Evolutionary conservation across 2,888 invertebrate species (phyloP), one percentile per base, ranked within the genome.

Genomic region (Acleris holmiana): DNA sequence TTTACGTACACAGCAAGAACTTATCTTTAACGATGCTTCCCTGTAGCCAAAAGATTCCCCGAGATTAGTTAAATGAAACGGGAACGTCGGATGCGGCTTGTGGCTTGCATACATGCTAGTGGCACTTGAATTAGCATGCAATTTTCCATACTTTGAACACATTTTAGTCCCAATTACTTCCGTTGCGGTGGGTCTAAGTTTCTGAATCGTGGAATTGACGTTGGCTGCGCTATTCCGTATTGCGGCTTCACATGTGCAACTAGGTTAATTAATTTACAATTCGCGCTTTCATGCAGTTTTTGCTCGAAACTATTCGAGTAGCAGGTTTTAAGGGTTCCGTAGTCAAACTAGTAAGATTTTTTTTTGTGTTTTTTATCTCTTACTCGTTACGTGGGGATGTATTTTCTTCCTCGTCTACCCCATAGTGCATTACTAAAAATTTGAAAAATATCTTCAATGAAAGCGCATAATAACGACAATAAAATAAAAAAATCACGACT

Each of bases 51-150:
- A 68, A 71, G 72, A 84, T 82, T 69, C 71, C 72, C 72, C 72
- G 69, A 85, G 85, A 85, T 86, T 80, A 84, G 80, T 75, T 71
- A 74, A 82, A 83, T 82, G 78, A 78, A 83, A 83, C 69, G 72
- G 69, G 68, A 68, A 70, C 76, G 70, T 76, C 75, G 76, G 76
- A 77, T 76, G 72, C 69, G 69, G 69, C 65, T 69, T 71, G 73
- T 71, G 73, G 69, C 72, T 75, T 70, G 58, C 63, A 53, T 68
- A 67, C 66, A 67, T 79, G 83, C 75, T 67, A 73, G 71, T 82
- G 86, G 80, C 87, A 87, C 77, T 75, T 75, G 78, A 76, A 86
- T 87, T 85, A 86, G 80, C 78, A 86, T 86, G 82, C 85, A 83
- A 87, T 87, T 88, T 86, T 86, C 85, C 83, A 82, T 83, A 80